A percentile compares a stretch with the other conserved stretches of the same genome.
Evolutionary conservation across 2,113 vertebrate species (phyloP).

Genomic region (Cervus canadensis): DNA sequence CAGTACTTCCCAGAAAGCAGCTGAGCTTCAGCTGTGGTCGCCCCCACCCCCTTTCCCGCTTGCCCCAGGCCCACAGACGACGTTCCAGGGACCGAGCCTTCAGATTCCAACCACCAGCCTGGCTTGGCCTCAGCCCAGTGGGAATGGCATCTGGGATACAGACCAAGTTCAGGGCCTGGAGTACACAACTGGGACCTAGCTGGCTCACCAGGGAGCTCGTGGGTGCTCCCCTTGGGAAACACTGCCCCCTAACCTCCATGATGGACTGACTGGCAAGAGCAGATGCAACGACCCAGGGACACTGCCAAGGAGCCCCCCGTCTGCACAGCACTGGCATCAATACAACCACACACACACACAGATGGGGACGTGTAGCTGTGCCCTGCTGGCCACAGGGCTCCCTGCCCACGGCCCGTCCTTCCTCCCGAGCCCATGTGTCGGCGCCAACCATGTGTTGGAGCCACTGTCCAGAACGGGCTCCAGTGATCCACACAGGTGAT

Average conservation of each 20-base stretch:
- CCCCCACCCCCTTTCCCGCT: rapidly evolving
- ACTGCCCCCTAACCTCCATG: background rate
- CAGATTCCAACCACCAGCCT: background rate
- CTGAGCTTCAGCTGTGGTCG: background rate
- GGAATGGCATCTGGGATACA: background rate
- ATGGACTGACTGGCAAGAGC: background rate
- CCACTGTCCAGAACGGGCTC: background rate
- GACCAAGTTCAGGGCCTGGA: background rate
- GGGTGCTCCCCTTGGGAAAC: background rate
- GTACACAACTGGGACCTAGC: rapidly evolving
- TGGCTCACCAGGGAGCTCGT: background rate
- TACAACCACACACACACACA: background rate
- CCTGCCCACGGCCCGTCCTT: background rate
- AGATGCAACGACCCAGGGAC: rapidly evolving
- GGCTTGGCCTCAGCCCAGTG: background rate
- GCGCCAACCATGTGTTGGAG: background rate
- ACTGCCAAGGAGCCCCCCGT: background rate
- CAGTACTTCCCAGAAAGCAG: background rate
- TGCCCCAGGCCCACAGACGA: background rate
- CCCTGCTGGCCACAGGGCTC: background rate
- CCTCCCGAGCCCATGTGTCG: rapidly evolving
- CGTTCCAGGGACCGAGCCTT: background rate
- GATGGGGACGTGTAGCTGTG: background rate
- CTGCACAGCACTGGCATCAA: rapidly evolving
- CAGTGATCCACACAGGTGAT: background rate